These are phyloP conservation scores for Acinonyx jubatus DNA, from an alignment of 2,113 vertebrate species.

Conservation along the genomic window DNA sequence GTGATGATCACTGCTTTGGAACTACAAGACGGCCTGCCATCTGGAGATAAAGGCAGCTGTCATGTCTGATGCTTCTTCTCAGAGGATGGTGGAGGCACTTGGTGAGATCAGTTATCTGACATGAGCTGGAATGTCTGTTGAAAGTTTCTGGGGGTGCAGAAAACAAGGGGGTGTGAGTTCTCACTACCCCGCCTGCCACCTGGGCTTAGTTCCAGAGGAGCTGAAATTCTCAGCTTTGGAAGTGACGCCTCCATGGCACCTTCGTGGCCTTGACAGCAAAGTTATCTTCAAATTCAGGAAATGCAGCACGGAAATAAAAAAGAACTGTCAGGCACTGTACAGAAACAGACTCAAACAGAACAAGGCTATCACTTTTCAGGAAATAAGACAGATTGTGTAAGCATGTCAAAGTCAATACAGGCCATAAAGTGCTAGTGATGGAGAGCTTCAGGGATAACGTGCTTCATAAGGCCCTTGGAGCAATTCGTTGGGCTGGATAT, in stretches of 20 bases:
- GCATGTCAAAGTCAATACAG: fast-evolving
- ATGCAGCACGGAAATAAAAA: conserved; percentile 30
- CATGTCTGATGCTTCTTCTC: not conserved
- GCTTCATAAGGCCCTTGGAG: not conserved
- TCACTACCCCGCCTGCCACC: not conserved
- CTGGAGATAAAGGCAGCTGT: not conserved
- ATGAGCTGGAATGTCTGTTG: not conserved
- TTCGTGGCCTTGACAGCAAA: not conserved
- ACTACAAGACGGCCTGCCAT: not conserved
- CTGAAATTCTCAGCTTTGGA: conserved; percentile 18
- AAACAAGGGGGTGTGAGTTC: not conserved
- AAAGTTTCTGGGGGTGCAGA: not conserved
- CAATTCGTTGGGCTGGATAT: not conserved
- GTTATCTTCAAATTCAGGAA: conserved; percentile 23
- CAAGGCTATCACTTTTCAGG: not conserved
- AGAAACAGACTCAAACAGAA: not conserved
- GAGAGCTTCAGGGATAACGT: not conserved
- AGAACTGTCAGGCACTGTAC: not conserved
- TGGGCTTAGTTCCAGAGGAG: conserved; percentile 22
- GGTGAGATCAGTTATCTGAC: not conserved
- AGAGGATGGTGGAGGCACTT: not conserved
- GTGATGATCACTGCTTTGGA: not conserved
- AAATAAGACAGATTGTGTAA: not conserved
- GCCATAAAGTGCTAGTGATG: not conserved
- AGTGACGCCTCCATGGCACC: not conserved